These are phyloP conservation scores for Chrysemys picta DNA, from an alignment of 2,113 vertebrate species.

Conservation along the genomic window DNA sequence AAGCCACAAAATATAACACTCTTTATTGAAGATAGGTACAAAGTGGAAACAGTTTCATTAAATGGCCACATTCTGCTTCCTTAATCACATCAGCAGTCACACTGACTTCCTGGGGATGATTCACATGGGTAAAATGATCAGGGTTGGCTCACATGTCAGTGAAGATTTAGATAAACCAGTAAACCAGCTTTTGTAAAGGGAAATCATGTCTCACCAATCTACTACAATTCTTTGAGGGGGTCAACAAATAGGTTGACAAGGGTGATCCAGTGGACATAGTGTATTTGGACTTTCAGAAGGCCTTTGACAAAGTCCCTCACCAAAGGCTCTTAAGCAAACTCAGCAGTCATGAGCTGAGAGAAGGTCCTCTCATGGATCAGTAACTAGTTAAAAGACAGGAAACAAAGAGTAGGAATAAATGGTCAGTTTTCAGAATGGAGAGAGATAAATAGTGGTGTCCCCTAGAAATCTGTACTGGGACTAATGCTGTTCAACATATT, in stretches of 20 bases:
- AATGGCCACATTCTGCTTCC: conserved; percentile 32
- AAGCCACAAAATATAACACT: conserved; percentile 47
- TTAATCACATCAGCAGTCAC: background rate
- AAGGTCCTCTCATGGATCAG: background rate
- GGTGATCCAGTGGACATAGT: background rate
- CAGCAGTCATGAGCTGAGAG: background rate
- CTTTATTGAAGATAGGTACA: conserved; percentile 63
- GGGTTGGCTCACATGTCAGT: background rate
- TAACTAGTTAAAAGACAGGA: background rate
- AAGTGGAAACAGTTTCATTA: conserved; percentile 22
- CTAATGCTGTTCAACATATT: background rate
- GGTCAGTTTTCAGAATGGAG: no score
- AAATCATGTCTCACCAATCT: background rate
- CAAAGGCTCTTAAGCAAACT: background rate
- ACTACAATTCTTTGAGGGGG: background rate
- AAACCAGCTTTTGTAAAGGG: background rate
- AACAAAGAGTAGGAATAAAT: background rate
- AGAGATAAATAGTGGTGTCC: no score
- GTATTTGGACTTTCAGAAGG: background rate
- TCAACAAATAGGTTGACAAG: background rate
- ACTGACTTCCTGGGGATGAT: background rate
- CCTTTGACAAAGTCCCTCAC: background rate
- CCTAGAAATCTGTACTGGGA: no score
- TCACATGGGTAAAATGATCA: background rate
- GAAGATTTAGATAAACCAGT: background rate